These are phyloP conservation scores for Pampusana beccarii DNA, from an alignment of 2,113 vertebrate species.

Conservation along the genomic window DNA sequence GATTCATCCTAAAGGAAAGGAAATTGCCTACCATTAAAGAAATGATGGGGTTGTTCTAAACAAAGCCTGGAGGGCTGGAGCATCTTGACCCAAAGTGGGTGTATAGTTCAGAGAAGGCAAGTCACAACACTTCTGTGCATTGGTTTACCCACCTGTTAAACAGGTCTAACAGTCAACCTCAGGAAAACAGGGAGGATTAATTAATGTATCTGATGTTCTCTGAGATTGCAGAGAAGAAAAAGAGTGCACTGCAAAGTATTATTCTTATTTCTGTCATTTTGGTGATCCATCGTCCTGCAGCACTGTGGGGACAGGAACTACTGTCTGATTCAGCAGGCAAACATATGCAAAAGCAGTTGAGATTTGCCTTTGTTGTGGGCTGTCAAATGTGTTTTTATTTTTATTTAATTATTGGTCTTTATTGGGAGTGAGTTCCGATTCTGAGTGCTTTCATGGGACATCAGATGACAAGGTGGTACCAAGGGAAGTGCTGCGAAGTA, in stretches of 20 bases:
- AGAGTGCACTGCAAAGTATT: neutral
- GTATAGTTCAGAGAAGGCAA: conserved; percentile 54
- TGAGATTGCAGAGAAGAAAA: conserved; percentile 17
- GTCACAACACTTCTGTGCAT: conserved; percentile 35
- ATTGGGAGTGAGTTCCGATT: conserved; percentile 47
- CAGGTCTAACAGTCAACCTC: conserved; percentile 34
- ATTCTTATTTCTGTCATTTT: conserved; percentile 18
- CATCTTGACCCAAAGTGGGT: conserved; percentile 37
- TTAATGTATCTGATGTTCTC: conserved; percentile 20
- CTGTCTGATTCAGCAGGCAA: conserved; percentile 56
- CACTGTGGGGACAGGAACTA: conserved; percentile 35
- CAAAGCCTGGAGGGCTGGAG: conserved; percentile 43
- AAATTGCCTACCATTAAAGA: conserved; percentile 51
- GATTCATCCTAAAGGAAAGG: conserved; percentile 50
- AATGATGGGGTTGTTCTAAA: conserved; percentile 54
- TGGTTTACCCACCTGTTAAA: conserved; percentile 54
- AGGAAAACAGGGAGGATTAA: conserved; percentile 35
- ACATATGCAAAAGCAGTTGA: conserved; percentile 41
- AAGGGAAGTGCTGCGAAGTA: conserved; percentile 58
- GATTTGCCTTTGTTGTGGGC: conserved; percentile 60
- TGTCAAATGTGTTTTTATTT: conserved; percentile 66
- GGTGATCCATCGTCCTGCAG: conserved; percentile 23
- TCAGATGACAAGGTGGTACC: conserved; percentile 31
- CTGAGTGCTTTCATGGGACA: conserved; percentile 51
- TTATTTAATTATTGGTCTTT: conserved; percentile 53